Percentiles rank a stretch among this genome's conserved stretches.
Conservation (phyloP, 2,797 vertebrate genomes). For the Loris lydekkerianus region DNA sequence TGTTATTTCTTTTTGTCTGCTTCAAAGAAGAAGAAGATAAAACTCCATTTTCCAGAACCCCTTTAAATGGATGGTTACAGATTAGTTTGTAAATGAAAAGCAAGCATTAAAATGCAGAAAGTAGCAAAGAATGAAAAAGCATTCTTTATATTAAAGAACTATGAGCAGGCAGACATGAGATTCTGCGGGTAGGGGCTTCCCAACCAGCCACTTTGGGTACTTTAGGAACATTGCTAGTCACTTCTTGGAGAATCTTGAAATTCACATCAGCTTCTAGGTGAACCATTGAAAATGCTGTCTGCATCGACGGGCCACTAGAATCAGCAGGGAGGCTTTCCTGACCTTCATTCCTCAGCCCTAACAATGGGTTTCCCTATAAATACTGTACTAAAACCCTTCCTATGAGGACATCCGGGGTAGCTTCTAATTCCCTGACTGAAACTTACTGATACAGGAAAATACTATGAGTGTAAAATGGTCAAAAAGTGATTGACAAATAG, state of each 20-base stretch:
- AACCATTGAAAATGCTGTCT: background rate
- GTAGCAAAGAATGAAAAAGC: background rate
- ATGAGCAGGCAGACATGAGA: background rate
- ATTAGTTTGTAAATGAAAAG: background rate
- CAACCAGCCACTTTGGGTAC: background rate
- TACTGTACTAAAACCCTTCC: background rate
- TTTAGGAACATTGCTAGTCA: background rate
- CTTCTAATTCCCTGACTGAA: conserved; percentile 4
- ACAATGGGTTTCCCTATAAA: background rate
- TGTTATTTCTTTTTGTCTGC: background rate
- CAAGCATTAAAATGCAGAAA: background rate
- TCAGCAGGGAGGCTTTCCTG: background rate
- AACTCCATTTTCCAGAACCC: background rate
- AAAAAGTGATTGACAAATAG: background rate
- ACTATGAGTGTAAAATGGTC: background rate
- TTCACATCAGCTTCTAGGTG: background rate
- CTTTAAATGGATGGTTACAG: background rate
- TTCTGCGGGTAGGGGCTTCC: background rate
- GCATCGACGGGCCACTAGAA: background rate
- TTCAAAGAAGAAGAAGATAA: conserved; percentile 16
- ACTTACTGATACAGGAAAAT: background rate
- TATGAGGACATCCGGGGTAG: background rate
- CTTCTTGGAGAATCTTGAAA: conserved; percentile 10
- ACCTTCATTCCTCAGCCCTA: background rate
- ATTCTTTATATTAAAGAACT: background rate